A percentile compares a stretch with the other conserved stretches of the same genome.
Conservation (phyloP, 2,113 vertebrate genomes). For the Phyllopteryx taeniolatus region DNA sequence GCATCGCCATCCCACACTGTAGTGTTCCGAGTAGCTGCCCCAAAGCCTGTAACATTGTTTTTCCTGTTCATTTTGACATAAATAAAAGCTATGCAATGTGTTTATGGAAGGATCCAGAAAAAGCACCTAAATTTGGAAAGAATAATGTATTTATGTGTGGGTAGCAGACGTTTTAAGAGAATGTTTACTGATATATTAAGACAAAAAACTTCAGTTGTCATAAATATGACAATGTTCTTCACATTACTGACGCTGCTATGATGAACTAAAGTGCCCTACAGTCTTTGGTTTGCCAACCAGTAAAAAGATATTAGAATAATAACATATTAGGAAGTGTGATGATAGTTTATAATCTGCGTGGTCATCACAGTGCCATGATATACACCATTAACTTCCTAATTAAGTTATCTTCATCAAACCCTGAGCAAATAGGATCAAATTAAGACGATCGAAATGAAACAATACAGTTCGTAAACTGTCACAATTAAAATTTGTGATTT, state of each 20-base stretch:
- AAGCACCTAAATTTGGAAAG: not conserved
- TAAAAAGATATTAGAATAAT: not conserved
- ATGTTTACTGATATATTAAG: slow-evolving; percentile 4
- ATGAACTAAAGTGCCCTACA: slow-evolving; percentile 53
- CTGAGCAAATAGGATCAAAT: slow-evolving; percentile 65
- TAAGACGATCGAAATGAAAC: slow-evolving; percentile 43
- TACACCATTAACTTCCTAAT: slow-evolving; percentile 1
- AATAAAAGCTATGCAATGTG: not conserved
- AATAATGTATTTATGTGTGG: not conserved
- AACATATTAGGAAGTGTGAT: slow-evolving; percentile 36
- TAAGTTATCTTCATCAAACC: slow-evolving; percentile 52
- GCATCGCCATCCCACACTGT: not conserved
- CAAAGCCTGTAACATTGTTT: not conserved
- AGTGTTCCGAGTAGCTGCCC: slow-evolving; percentile 4
- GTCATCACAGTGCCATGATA: slow-evolving; percentile 6
- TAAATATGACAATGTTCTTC: slow-evolving; percentile 8
- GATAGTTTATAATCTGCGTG: slow-evolving; percentile 22
- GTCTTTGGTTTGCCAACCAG: slow-evolving; percentile 67
- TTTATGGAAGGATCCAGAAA: not conserved
- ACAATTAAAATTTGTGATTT: not conserved
- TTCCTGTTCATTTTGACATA: not conserved
- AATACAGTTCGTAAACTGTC: not conserved
- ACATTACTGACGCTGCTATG: not conserved
- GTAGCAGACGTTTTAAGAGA: not conserved
- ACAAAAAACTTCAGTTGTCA: slow-evolving; percentile 5